Evolutionary conservation across 2,888 invertebrate genomes (phyloP), one percentile per base, ranked within the genome.

Genomic region (Falcaria lacertinaria): DNA sequence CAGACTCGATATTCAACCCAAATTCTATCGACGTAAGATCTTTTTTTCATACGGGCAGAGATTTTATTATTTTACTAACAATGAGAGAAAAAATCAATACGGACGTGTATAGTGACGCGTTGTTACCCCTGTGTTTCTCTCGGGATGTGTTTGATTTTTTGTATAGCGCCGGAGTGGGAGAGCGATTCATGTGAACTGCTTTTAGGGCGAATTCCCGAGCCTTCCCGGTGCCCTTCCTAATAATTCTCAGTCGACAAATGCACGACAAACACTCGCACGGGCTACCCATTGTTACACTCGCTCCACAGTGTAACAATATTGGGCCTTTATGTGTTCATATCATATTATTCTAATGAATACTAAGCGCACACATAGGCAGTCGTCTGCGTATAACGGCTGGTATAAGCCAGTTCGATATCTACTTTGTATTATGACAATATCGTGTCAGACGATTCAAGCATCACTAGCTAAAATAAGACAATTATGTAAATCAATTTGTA

Each of bases 121-220:
- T 87, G 84, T 86, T 84, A 88, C 89, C 89, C 89, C 87, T 88
- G 87, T 88, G 88, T 86, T 89, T 88, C 88, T 85, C 82, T 86
- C 85, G 85, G 86, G 89, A 87, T 87, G 74, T 78, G 80, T 87
- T 84, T 84, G 86, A 86, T 88, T 89, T 88, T 89, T 88, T 88
- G 83, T 88, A 73, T 73, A 69, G 75, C 74, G 75, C 81, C 80
- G 79, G 82, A 87, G 87, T 87, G 86, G 87, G 88, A 87, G 85
- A 78, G 65, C 78, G 80, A 73, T 82, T 85, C 89, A 89, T 89
- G 89, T 85, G 89, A 89, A 89, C 89, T 83, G 87, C 87, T 87
- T 88, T 87, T 87, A 77, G 88, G 89, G 88, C 87, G 80, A 87
- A 88, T 89, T 89, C 89, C 89, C 89, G 89, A 81, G 89, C 88